Conservation (phyloP, 1,140 invertebrate species). For the Caerostris extrusa region DNA sequence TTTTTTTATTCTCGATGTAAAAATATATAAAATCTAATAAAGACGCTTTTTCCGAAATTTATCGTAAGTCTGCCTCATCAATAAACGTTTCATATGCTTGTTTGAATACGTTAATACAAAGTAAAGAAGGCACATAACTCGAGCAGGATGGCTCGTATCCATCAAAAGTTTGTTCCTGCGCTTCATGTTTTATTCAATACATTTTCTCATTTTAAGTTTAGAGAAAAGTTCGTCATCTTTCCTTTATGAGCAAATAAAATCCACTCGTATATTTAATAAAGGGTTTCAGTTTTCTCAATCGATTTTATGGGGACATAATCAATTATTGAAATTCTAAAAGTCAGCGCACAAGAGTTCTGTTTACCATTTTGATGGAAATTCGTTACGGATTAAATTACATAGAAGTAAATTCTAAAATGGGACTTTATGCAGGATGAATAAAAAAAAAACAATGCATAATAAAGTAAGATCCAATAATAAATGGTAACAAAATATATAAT, state of each 20-base stretch:
- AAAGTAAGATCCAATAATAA: no score
- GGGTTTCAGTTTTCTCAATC: neutral
- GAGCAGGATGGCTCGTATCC: neutral
- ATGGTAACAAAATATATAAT: no score
- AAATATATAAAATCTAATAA: no score
- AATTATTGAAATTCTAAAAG: conserved; percentile 16
- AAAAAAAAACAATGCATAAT: no score
- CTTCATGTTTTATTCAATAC: neutral
- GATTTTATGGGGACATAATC: neutral
- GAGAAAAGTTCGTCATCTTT: neutral
- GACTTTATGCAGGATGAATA: neutral
- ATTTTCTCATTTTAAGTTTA: neutral
- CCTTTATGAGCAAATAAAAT: neutral
- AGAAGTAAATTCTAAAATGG: neutral
- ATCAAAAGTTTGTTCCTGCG: neutral
- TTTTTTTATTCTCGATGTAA: no score
- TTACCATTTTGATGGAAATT: neutral
- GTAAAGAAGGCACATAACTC: neutral
- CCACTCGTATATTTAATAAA: neutral
- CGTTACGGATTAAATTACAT: neutral
- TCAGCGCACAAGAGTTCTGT: neutral
- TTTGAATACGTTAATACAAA: neutral
- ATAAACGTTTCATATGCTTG: neutral
- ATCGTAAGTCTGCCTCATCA: neutral
- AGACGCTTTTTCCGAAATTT: no score